Base-by-base conservation (phyloP, 2,888 invertebrate species). In the Loripinus fragilis region DNA sequence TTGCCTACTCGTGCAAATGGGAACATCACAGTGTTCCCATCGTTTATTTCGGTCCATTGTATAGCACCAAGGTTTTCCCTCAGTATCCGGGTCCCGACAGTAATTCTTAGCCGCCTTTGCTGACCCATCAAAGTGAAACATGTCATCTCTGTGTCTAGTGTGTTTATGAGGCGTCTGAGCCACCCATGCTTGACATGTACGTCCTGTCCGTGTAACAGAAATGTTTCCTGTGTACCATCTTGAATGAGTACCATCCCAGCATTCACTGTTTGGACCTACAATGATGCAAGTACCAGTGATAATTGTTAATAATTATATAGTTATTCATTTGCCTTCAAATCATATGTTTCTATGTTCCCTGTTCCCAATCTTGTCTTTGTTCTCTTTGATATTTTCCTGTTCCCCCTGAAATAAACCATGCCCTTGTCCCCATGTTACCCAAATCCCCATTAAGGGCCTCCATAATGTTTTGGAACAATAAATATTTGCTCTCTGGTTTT, bases 191-290 rank as follows among this genome's bases (percentile, higher is more conserved):
- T 60, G 60, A 20, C 60, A 60, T 17, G 23, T 33, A 2, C 60
- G 30, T 10, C 60, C 60, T 2, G 17, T 33, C 33, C 33, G 30
- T 33, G 60, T 60, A 15, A 60, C 60, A 30, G 60, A 60, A 2
- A 60, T 60, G 33, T 60, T 60, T 1, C 60, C 60, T 20, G 60
- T 60, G 20, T 60, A 60, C 60, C 60, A 60, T 8, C 60, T 20
- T 17, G 60, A 60, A 33, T 60, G 60, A 5, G 17, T 33, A 5
- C 60, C 60, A 20, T 60, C 60, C 60, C 60, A 60, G 60, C 60
- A 60, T 20, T 60, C 30, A 30, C 23, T 30, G n/a, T 60, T 60
- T 33, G 60, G 60, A 17, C 60, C 60, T 60, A 60, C 30, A 60
- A 60, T 60, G 20, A 60, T 60, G 28, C 7, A 38, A n/a, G n/a